Conservation (phyloP, 1,140 invertebrate genomes). For the Anoplolepis gracilipes region DNA sequence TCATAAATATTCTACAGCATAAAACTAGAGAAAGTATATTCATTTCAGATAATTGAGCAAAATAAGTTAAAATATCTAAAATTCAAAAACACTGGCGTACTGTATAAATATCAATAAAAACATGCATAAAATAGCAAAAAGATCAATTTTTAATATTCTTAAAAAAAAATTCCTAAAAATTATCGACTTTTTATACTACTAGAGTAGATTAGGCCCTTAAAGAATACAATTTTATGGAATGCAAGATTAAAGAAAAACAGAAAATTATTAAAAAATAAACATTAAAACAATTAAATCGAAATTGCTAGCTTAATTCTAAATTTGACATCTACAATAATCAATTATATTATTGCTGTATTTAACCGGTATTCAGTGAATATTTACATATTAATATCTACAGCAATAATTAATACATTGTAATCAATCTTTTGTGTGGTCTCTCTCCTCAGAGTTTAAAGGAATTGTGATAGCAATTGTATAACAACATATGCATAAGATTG, state of each 20-base stretch:
- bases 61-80: too few relatives aligned
- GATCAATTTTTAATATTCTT: too few relatives aligned
- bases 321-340: slow-evolving; percentile 5
- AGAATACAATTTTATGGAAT: not conserved
- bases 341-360: slow-evolving; percentile 22
- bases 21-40: too few relatives aligned
- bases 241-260: not conserved
- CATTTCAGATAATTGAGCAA: too few relatives aligned
- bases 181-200: too few relatives aligned
- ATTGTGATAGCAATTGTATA: slow-evolving; percentile 14
- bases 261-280: not conserved
- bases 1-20: too few relatives aligned
- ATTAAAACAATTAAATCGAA: not conserved
- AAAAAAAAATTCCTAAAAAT: too few relatives aligned
- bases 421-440: not conserved
- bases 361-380: too few relatives aligned
- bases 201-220: too few relatives aligned
- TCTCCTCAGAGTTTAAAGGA: slow-evolving; percentile 9
- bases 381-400: not conserved
- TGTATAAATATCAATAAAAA: too few relatives aligned
- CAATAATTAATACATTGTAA: not conserved
- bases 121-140: too few relatives aligned
- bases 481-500: not conserved
- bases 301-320: slow-evolving; percentile 23
- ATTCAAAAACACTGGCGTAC: too few relatives aligned